phyloP scores from a whole-genome alignment of 53 echinoderm and acorn worm genomes.

The Crossaster papposus region DNA sequence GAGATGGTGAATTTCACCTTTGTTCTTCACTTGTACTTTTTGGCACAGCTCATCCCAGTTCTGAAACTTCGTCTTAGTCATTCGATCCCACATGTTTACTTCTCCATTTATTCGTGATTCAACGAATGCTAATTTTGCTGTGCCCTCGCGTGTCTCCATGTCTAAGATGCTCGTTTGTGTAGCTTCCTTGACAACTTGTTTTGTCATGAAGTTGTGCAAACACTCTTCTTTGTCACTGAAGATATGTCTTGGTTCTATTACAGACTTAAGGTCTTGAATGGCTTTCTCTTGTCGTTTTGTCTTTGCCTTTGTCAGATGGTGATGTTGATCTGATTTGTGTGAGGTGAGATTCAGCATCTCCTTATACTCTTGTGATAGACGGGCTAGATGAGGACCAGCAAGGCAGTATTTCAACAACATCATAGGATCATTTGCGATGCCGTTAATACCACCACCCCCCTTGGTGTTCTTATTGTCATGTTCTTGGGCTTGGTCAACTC shows the following conservation, averaged over 20 bases:
- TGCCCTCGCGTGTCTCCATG: background rate
- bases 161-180: conserved; percentile 26
- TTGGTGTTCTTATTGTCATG: conserved; percentile 47
- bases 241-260: conserved; percentile 8
- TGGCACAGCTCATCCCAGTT: too few species aligned
- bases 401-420: conserved; percentile 48
- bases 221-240: conserved; percentile 24
- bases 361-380: conserved; percentile 47
- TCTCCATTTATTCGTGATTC: conserved; percentile 41
- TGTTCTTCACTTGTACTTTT: too few species aligned
- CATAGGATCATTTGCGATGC: conserved; percentile 32
- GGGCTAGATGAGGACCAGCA: conserved; percentile 33
- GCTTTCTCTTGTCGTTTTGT: conserved; percentile 43
- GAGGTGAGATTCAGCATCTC: background rate
- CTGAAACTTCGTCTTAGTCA: too few species aligned
- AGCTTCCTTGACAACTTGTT: conserved; percentile 14
- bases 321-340: conserved; percentile 25
- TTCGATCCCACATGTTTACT: conserved; percentile 55
- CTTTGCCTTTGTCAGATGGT: background rate
- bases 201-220: conserved; percentile 45
- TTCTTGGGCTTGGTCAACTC: conserved; percentile 60
- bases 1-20: too few species aligned
- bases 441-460: conserved; percentile 44
- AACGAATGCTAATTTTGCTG: conserved; percentile 22
- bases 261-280: conserved; percentile 13